These are phyloP conservation scores for Ictidomys tridecemlineatus DNA, from an alignment of 2,113 vertebrate genomes.

Conservation along the genomic window DNA sequence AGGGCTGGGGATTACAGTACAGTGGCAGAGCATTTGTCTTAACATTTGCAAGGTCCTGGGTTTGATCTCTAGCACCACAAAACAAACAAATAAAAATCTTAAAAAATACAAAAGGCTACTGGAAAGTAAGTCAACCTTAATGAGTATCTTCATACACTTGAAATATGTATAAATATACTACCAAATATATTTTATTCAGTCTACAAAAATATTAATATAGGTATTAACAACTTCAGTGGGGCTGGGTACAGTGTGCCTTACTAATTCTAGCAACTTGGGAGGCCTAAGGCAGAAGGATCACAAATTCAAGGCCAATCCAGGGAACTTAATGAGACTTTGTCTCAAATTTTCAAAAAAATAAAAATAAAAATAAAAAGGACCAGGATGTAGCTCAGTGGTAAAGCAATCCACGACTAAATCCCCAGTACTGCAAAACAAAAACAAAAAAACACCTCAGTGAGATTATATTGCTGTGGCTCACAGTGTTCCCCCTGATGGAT, in stretches of 20 bases:
- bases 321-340: not conserved
- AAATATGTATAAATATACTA: not conserved
- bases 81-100: not conserved
- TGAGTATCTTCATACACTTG: conserved; percentile 28
- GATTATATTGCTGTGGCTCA: not conserved
- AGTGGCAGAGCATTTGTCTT: not conserved
- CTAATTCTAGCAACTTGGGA: not conserved
- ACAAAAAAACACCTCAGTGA: too few species aligned
- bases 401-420: too few species aligned
- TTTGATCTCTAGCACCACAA: not conserved
- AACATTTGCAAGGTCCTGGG: not conserved
- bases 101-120: conserved; percentile 33
- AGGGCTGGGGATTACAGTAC: not conserved
- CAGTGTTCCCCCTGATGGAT: not conserved
- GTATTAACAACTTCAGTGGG: not conserved
- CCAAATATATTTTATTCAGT: not conserved
- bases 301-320: not conserved
- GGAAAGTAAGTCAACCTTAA: conserved; percentile 29
- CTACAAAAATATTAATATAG: conserved; percentile 12
- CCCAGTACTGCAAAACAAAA: too few species aligned
- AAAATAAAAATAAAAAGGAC: too few species aligned
- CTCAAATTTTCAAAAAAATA: too few species aligned
- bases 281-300: not conserved
- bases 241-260: not conserved
- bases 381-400: too few species aligned